Evolutionary conservation across 2,113 vertebrate genomes (phyloP).

Genomic region (Tinamus guttatus): DNA sequence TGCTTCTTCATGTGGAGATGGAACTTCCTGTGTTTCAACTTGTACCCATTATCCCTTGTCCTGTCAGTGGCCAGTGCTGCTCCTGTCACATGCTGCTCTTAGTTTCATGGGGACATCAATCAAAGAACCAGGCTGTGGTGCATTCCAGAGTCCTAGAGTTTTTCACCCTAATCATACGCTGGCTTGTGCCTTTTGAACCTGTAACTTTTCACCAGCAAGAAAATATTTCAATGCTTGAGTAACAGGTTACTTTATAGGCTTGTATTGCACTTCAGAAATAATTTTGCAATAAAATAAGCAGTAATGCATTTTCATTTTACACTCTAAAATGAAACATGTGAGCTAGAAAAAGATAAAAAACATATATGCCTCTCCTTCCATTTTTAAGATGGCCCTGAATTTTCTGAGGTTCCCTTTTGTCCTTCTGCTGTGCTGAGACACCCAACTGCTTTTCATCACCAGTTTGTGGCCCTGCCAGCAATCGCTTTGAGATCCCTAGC

Average conservation of each 20-base stretch:
- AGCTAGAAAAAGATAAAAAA: not conserved
- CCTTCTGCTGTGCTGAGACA: not conserved
- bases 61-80: too few species aligned
- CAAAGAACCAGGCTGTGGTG: not conserved
- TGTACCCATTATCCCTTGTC: too few species aligned
- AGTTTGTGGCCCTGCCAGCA: not conserved
- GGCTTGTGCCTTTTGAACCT: not conserved
- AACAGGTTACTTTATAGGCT: not conserved
- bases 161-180: not conserved
- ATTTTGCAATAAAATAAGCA: not conserved
- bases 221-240: not conserved
- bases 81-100: not conserved
- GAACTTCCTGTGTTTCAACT: too few species aligned
- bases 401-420: not conserved
- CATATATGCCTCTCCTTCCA: not conserved
- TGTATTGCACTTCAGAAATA: not conserved
- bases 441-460: not conserved
- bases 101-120: accelerated
- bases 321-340: not conserved
- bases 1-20: too few species aligned
- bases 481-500: not conserved
- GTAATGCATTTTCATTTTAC: not conserved
- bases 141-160: not conserved
- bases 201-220: not conserved
- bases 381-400: not conserved